Percentiles rank a stretch among this genome's conserved stretches.
Evolutionary conservation across 2,113 vertebrate genomes (phyloP).

Genomic region (Clinocottus analis): DNA sequence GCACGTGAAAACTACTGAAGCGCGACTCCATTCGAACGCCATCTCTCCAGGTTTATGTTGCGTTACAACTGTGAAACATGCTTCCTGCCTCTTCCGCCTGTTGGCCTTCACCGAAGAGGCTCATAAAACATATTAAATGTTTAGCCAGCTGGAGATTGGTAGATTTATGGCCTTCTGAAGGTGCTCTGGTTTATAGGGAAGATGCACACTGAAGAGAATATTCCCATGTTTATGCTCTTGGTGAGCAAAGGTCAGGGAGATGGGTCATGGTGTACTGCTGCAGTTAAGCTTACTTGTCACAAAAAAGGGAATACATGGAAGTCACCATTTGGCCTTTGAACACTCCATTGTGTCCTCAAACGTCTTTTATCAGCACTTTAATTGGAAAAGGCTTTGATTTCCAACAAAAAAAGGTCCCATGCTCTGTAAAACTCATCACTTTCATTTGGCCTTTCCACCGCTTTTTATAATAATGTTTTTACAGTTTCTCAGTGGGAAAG

Average conservation of each 20-base stretch:
- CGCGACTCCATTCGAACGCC: neutral
- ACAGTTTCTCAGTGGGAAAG: neutral
- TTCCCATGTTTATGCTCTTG: constrained; percentile 41
- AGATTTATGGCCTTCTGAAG: constrained; percentile 28
- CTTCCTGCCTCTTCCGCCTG: constrained; percentile 26
- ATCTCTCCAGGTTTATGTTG: constrained; percentile 25
- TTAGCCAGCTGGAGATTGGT: constrained; percentile 34
- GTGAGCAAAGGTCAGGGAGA: constrained; percentile 50
- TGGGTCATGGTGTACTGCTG: constrained; percentile 11
- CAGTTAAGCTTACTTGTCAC: constrained; percentile 30
- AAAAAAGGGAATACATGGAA: constrained; percentile 14
- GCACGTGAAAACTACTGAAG: neutral
- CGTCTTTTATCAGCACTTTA: constrained; percentile 7
- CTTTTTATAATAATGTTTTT: constrained; percentile 14
- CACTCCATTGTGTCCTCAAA: neutral
- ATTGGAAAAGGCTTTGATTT: constrained; percentile 1
- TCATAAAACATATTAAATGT: constrained; percentile 49
- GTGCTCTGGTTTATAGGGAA: constrained; percentile 37
- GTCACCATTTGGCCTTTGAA: constrained; percentile 25
- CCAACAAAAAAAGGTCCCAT: neutral
- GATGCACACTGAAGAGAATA: constrained; percentile 10
- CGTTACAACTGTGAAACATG: constrained; percentile 11
- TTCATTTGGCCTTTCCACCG: neutral
- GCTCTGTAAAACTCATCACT: neutral
- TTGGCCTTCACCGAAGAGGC: constrained; percentile 36